Evolutionary conservation across 2,797 vertebrate species (phyloP).

Genomic region (Schizopygopsis malacanthus): DNA sequence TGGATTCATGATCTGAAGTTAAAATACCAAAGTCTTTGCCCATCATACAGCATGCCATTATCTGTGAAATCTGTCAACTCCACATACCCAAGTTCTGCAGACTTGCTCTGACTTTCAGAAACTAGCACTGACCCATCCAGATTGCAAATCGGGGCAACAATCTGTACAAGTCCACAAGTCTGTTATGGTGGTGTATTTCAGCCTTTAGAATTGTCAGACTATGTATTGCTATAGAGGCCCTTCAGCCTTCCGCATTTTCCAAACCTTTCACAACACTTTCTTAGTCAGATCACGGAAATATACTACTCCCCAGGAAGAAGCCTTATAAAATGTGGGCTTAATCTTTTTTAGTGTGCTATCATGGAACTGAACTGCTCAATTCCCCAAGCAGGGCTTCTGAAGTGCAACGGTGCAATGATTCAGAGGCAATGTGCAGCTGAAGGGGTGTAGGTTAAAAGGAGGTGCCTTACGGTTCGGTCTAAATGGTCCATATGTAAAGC

Average conservation of each 20-base stretch:
- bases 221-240: not conserved
- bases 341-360: constrained; percentile 50
- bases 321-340: constrained; percentile 39
- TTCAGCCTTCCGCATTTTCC: constrained; percentile 4
- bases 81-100: not conserved
- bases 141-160: not conserved
- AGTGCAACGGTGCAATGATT: constrained; percentile 42
- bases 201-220: not conserved
- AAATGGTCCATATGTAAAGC: constrained; percentile 53
- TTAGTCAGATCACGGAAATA: constrained; percentile 13
- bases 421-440: constrained; percentile 44
- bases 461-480: constrained; percentile 47
- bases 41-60: not conserved
- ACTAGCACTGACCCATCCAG: not conserved
- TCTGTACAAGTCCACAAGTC: not conserved
- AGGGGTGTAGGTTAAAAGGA: constrained; percentile 57
- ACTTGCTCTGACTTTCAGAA: not conserved
- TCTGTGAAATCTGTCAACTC: not conserved
- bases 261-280: constrained; percentile 18
- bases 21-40: not conserved
- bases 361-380: constrained; percentile 47
- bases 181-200: not conserved
- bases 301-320: constrained; percentile 24
- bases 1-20: not conserved
- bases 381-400: constrained; percentile 37